Evolutionary conservation across 2,113 vertebrate genomes (phyloP).

Genomic region (Paramisgurnus dabryanus): DNA sequence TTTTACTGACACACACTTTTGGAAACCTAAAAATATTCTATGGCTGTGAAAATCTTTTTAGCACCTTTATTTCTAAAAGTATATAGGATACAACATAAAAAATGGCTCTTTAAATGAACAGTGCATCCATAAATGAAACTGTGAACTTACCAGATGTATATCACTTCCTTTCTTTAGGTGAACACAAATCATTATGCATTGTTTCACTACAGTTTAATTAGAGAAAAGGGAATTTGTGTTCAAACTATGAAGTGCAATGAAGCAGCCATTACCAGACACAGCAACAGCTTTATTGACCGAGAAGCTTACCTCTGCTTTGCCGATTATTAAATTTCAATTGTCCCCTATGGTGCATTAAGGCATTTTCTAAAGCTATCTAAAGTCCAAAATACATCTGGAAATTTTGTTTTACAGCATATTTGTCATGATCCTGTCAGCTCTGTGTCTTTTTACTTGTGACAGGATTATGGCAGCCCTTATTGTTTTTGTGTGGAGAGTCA

Average conservation of each 20-base stretch:
- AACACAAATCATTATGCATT: not conserved
- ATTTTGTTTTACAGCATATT: not conserved
- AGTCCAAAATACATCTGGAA: constrained; percentile 10
- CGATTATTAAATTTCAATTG: constrained; percentile 14
- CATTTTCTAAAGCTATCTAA: constrained; percentile 2
- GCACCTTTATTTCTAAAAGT: too few species aligned
- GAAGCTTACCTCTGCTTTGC: constrained; percentile 15
- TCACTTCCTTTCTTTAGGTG: not conserved
- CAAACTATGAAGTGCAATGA: constrained; percentile 11
- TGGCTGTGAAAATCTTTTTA: too few species aligned
- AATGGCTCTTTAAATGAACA: constrained; percentile 14
- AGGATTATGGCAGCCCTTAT: too few species aligned
- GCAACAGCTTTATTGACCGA: constrained; percentile 35
- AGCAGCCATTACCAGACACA: constrained; percentile 28
- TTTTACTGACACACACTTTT: too few species aligned
- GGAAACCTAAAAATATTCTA: too few species aligned
- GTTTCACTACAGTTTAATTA: constrained; percentile 2
- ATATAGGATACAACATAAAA: too few species aligned
- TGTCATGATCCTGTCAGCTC: too few species aligned
- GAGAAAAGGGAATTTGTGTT: constrained; percentile 33
- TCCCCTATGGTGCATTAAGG: constrained; percentile 26
- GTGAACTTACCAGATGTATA: too few species aligned
- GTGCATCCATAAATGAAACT: not conserved
- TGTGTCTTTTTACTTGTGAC: too few species aligned
- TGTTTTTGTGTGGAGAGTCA: too few species aligned